Conservation (phyloP, 2,888 invertebrate genomes). For the Nebria brevicollis region DNA sequence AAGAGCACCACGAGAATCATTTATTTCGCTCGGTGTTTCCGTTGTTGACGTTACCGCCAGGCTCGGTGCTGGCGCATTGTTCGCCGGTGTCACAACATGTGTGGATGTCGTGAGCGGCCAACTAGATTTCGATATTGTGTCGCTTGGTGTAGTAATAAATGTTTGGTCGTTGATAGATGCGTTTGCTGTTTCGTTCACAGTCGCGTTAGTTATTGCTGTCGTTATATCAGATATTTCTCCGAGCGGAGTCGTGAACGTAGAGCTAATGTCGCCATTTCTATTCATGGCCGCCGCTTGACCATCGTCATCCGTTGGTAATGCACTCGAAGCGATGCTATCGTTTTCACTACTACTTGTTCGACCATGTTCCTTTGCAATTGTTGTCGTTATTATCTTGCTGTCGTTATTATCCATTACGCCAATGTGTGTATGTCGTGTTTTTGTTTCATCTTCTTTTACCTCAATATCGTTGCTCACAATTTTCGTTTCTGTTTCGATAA, state of each 20-base stretch:
- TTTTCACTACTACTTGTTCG: conserved; percentile 5
- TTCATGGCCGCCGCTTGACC: conserved; percentile 34
- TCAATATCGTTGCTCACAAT: conserved; percentile 8
- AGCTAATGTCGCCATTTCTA: conserved; percentile 38
- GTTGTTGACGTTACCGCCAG: conserved; percentile 15
- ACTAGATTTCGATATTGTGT: conserved; percentile 39
- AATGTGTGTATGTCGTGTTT: not conserved
- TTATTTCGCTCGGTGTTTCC: conserved; percentile 26
- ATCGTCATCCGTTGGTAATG: conserved; percentile 20
- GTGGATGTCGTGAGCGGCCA: conserved; percentile 24
- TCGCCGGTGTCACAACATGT: conserved; percentile 23
- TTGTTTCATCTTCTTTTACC: conserved; percentile 8
- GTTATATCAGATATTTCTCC: conserved; percentile 37
- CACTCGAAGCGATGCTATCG: conserved; percentile 25
- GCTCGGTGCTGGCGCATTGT: conserved; percentile 23
- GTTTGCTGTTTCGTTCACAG: conserved; percentile 21
- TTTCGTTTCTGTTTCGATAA: conserved; percentile 41
- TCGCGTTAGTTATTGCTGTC: conserved; percentile 30
- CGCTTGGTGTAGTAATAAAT: conserved; percentile 35
- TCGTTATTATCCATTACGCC: conserved; percentile 12
- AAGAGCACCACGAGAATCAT: conserved; percentile 39
- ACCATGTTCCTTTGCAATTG: conserved; percentile 19
- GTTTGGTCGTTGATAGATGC: conserved; percentile 33
- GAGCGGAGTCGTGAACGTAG: conserved; percentile 33
- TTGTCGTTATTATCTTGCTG: conserved; percentile 9